Percentiles rank a stretch among this genome's conserved stretches.
phyloP scores from a whole-genome alignment of 2,888 invertebrate genomes.

The Tetragonisca angustula region DNA sequence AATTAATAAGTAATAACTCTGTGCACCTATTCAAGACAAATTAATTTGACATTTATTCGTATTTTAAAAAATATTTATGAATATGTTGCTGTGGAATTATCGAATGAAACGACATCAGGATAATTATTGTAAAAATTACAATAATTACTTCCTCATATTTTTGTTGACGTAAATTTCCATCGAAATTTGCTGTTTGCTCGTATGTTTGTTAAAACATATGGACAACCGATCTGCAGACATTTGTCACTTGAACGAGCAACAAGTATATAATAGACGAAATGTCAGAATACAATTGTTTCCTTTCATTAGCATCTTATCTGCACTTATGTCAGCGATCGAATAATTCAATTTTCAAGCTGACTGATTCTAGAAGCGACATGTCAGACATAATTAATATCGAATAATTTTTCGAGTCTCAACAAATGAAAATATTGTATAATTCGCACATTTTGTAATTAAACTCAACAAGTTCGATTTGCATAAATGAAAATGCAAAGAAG shows the following conservation, averaged over 20 bases:
- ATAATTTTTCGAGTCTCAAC: too few species aligned
- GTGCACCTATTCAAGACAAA: background rate
- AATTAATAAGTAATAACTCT: too few species aligned
- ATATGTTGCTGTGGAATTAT: background rate
- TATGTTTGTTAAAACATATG: conserved; percentile 11
- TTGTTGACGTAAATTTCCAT: conserved; percentile 14
- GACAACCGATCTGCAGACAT: conserved; percentile 13
- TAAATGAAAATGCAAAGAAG: too few species aligned
- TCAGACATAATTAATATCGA: too few species aligned
- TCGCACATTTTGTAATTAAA: too few species aligned
- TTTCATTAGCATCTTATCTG: conserved; percentile 43
- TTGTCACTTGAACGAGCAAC: conserved; percentile 15
- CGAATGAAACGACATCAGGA: conserved; percentile 3
- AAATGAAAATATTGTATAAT: too few species aligned
- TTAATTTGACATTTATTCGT: background rate
- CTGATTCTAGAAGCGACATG: background rate
- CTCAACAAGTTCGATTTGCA: too few species aligned
- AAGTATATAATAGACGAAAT: conserved; percentile 40
- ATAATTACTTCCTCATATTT: conserved; percentile 43
- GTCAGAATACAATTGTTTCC: conserved; percentile 26
- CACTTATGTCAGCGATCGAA: conserved; percentile 33
- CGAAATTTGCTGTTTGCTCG: conserved; percentile 1
- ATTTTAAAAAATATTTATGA: background rate
- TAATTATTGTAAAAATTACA: conserved; percentile 29
- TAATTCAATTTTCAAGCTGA: conserved; percentile 1